Percentiles rank a stretch among this genome's conserved stretches.
Conservation (phyloP, 2,797 vertebrate genomes). For the Enteromius afrohamiltoni region DNA sequence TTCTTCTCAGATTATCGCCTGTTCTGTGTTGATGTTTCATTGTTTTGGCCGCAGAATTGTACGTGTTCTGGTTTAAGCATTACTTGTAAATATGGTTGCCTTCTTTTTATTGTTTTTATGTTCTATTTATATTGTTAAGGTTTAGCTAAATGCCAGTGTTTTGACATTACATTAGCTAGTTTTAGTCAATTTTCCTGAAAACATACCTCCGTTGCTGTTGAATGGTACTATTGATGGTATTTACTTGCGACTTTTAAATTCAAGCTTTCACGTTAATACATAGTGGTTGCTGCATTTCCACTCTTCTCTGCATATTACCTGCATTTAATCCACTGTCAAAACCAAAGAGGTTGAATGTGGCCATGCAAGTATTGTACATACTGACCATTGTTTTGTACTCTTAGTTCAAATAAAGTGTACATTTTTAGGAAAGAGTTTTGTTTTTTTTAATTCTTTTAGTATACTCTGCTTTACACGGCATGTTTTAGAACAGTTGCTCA, state of each 20-base stretch:
- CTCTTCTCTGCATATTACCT: constrained; percentile 55
- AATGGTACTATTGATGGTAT: constrained; percentile 60
- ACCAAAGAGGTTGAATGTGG: constrained; percentile 82
- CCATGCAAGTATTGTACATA: constrained; percentile 84
- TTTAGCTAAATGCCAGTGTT: constrained; percentile 48
- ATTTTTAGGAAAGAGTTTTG: constrained; percentile 39
- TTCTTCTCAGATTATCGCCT: background rate
- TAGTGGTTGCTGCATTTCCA: constrained; percentile 48
- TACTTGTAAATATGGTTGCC: constrained; percentile 67
- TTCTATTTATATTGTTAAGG: constrained; percentile 78
- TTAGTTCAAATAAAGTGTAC: constrained; percentile 84
- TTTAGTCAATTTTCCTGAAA: constrained; percentile 58
- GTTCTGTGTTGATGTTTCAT: background rate
- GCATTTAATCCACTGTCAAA: constrained; percentile 74
- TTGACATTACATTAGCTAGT: constrained; percentile 66
- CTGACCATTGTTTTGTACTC: constrained; percentile 81
- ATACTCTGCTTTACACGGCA: background rate
- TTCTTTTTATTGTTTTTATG: constrained; percentile 68
- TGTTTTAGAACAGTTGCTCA: background rate
- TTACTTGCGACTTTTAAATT: constrained; percentile 67
- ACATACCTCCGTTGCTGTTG: constrained; percentile 58
- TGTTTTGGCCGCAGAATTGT: constrained; percentile 30
- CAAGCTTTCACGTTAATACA: constrained; percentile 62
- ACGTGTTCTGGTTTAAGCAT: constrained; percentile 55
- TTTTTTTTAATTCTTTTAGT: background rate